Evolutionary conservation across 1,140 invertebrate species (phyloP).

Genomic region (Hycleus phaleratus): DNA sequence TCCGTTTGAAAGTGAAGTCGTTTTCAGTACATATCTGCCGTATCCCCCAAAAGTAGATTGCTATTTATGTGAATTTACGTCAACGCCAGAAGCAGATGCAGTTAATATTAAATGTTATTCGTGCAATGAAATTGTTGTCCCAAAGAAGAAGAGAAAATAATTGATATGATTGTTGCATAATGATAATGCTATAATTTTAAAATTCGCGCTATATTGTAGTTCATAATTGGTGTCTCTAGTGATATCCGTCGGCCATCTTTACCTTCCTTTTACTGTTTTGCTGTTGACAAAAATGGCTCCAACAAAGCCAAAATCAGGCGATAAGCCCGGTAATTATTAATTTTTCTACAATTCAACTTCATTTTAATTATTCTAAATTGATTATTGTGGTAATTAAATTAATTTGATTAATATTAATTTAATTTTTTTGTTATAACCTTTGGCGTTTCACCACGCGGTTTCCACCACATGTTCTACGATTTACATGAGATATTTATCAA

Average conservation of each 20-base stretch:
- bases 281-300: constrained; percentile 56
- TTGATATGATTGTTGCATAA: background rate
- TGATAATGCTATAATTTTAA: background rate
- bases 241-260: constrained; percentile 6
- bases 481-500: constrained; percentile 10
- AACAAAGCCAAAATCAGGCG: constrained; percentile 53
- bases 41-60: background rate
- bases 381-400: no score
- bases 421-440: no score
- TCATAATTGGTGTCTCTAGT: background rate
- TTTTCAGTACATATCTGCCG: background rate
- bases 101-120: background rate
- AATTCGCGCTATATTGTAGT: background rate
- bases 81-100: background rate
- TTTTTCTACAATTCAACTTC: background rate
- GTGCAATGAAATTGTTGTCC: background rate
- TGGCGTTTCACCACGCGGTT: constrained; percentile 24
- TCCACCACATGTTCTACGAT: background rate
- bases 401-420: no score
- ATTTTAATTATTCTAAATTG: no score
- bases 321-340: constrained; percentile 52
- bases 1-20: background rate
- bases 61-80: no score
- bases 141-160: no score
- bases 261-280: constrained; percentile 32